A percentile compares a stretch with the other conserved stretches of the same genome.
Conservation (phyloP, 2,797 vertebrate genomes). For the Peromyscus attwateri region DNA sequence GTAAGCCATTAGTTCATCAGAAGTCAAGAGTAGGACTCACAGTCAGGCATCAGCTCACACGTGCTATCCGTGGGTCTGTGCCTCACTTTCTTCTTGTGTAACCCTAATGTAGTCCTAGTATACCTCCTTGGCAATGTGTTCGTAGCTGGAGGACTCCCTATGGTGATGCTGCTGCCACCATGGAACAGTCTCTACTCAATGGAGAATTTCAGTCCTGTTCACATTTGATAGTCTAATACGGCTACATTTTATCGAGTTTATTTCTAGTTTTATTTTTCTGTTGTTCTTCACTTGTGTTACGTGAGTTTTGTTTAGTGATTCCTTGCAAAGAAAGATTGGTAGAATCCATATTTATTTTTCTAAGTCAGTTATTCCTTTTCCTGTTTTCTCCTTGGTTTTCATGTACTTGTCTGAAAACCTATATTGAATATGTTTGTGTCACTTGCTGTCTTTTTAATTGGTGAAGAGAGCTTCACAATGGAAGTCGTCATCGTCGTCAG, state of each 20-base stretch:
- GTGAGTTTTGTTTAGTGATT: slow-evolving; percentile 33
- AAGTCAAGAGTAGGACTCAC: not conserved
- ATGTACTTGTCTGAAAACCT: not conserved
- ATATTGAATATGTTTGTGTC: not conserved
- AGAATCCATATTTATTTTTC: not conserved
- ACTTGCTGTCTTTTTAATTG: not conserved
- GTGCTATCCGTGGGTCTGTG: not conserved
- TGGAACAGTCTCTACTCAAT: not conserved
- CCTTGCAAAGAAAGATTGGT: not conserved
- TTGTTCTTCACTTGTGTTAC: slow-evolving; percentile 35
- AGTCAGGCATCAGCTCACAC: not conserved
- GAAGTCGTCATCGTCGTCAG: not conserved
- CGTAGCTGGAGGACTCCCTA: not conserved
- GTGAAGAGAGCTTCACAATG: not conserved
- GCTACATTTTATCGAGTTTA: not conserved
- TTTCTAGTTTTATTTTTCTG: not conserved
- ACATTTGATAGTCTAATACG: not conserved
- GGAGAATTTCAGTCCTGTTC: slow-evolving; percentile 29
- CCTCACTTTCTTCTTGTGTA: not conserved
- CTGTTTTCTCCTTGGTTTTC: not conserved
- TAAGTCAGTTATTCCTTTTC: not conserved
- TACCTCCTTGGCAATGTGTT: not conserved
- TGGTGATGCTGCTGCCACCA: too few species aligned
- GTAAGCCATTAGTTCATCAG: not conserved
- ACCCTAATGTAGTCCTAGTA: not conserved